Evolutionary conservation across 2,113 vertebrate species (phyloP).

Genomic region (Benitochromis conjunctus): DNA sequence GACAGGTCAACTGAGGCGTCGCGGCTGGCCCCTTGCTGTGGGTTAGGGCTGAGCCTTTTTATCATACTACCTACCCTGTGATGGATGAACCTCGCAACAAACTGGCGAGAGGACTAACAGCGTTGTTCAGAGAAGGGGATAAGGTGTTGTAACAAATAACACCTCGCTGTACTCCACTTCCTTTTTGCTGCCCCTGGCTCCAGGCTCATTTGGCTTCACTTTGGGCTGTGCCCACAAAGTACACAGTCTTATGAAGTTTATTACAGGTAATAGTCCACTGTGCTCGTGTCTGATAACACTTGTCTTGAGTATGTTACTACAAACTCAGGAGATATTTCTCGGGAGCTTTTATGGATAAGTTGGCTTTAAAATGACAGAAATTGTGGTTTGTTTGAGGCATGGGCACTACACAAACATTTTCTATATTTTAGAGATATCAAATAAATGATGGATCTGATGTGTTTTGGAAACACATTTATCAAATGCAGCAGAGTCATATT

Average conservation of each 20-base stretch:
- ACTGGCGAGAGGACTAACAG: conserved; percentile 35
- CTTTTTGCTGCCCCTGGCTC: conserved; percentile 15
- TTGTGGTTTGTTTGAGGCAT: neutral
- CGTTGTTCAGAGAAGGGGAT: conserved; percentile 31
- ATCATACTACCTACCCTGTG: conserved; percentile 81
- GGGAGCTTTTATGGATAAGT: neutral
- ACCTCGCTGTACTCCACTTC: conserved; percentile 2
- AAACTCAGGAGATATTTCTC: neutral
- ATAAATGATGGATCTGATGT: neutral
- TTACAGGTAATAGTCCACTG: neutral
- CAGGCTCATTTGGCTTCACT: conserved; percentile 12
- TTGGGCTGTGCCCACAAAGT: neutral
- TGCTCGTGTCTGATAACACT: neutral
- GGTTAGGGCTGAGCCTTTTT: conserved; percentile 88
- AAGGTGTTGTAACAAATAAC: conserved; percentile 50
- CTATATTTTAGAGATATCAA: neutral
- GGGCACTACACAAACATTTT: neutral
- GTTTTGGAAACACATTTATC: neutral
- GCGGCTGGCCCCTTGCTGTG: conserved; percentile 84
- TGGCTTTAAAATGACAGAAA: neutral
- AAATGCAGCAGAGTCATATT: neutral
- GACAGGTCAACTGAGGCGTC: conserved; percentile 94
- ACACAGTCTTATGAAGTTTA: neutral
- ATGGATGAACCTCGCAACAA: conserved; percentile 78
- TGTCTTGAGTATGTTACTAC: neutral